Evolutionary conservation across 2,888 invertebrate genomes (phyloP).

Genomic region (Trissolcus japonicus): DNA sequence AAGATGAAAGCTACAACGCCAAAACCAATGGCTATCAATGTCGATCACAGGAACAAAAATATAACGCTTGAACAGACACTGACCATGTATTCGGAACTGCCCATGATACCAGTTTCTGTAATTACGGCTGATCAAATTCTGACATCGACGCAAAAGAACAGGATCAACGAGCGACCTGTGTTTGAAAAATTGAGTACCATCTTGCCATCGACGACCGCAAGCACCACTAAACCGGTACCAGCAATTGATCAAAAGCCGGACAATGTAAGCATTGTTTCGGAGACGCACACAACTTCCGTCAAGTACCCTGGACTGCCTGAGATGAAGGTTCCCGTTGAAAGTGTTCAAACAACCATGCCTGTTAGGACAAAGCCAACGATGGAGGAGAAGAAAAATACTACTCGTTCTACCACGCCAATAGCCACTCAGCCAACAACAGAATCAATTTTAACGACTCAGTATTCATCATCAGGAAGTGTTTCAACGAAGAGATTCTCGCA

Average conservation of each 20-base stretch:
- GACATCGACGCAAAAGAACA: slow-evolving; percentile 60
- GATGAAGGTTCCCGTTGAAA: slow-evolving; percentile 45
- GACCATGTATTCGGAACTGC: slow-evolving; percentile 64
- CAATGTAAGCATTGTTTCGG: slow-evolving; percentile 47
- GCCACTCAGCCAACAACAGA: slow-evolving; percentile 36
- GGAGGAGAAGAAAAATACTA: slow-evolving; percentile 21
- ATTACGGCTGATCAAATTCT: slow-evolving; percentile 68
- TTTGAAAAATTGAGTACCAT: slow-evolving; percentile 69
- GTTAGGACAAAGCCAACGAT: slow-evolving; percentile 26
- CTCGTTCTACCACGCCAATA: slow-evolving; percentile 34
- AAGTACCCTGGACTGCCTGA: slow-evolving; percentile 61
- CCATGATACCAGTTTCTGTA: slow-evolving; percentile 73
- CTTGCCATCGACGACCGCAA: slow-evolving; percentile 58
- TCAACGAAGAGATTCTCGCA: slow-evolving; percentile 1
- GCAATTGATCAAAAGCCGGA: slow-evolving; percentile 33
- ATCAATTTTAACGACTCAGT: slow-evolving; percentile 23
- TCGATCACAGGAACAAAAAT: slow-evolving; percentile 30
- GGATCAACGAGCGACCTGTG: slow-evolving; percentile 62
- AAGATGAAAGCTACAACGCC: slow-evolving; percentile 20
- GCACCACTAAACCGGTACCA: slow-evolving; percentile 15
- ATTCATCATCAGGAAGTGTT: slow-evolving; percentile 9
- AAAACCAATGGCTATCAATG: slow-evolving; percentile 7
- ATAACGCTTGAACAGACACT: slow-evolving; percentile 36
- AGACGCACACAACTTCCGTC: slow-evolving; percentile 63
- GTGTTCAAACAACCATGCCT: slow-evolving; percentile 15